These are phyloP conservation scores for Turritopsis rubra DNA, from an alignment of 30 jellyfish, hydroid and myxozoan species.

Conservation along the genomic window DNA sequence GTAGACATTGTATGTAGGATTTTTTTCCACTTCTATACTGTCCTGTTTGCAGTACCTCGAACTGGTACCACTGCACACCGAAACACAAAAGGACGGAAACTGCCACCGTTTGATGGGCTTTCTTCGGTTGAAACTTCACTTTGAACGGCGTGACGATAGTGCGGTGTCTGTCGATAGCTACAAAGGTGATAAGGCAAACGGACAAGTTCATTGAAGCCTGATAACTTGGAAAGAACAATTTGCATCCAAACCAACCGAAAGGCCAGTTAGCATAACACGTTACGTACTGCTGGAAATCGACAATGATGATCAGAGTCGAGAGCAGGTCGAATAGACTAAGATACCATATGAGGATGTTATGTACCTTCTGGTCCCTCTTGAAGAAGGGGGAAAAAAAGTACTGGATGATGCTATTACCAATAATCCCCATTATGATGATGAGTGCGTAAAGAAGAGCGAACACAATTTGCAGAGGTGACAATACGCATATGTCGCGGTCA, in stretches of 20 bases:
- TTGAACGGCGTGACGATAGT: neutral
- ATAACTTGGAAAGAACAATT: neutral
- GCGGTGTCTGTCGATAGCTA: conserved; percentile 16
- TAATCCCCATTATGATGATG: neutral
- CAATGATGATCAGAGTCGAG: neutral
- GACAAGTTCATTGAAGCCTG: conserved; percentile 11
- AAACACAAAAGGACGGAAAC: neutral
- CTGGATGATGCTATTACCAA: neutral
- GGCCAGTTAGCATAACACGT: neutral
- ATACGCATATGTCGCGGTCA: neutral
- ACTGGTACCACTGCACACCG: conserved; percentile 18
- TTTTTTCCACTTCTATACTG: neutral
- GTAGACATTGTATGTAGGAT: neutral
- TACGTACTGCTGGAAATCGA: neutral
- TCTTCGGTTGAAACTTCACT: neutral
- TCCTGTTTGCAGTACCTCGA: conserved; percentile 13
- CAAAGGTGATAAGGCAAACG: neutral
- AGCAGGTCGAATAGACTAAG: neutral
- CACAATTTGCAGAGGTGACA: neutral
- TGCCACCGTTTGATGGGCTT: neutral
- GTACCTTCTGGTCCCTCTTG: neutral
- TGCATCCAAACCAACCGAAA: conserved; percentile 14
- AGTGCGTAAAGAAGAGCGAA: neutral
- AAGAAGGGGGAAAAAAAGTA: neutral
- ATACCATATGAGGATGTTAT: neutral